Conservation (phyloP, 2,113 vertebrate species). For the Brienomyrus brachyistius region DNA sequence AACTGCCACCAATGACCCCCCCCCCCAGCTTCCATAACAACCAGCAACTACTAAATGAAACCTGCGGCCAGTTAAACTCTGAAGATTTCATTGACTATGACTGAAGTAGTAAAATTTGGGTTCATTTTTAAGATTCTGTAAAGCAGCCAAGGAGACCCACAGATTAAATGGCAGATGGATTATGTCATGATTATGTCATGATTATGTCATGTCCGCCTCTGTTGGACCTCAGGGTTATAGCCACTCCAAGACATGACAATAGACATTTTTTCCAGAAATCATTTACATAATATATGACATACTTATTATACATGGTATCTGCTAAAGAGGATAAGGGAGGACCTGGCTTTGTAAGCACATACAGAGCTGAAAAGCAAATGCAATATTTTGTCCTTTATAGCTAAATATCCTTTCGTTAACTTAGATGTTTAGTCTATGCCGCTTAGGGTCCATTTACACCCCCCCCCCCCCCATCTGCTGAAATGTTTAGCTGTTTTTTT, state of each 20-base stretch:
- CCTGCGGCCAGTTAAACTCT: conserved; percentile 27
- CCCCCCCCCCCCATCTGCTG: neutral
- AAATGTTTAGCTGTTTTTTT: neutral
- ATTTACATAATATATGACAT: neutral
- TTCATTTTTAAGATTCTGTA: neutral
- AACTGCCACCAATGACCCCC: neutral
- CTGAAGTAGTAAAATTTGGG: conserved; percentile 33
- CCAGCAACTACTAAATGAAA: conserved; percentile 31
- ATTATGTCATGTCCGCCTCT: conserved; percentile 9
- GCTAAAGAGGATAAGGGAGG: neutral
- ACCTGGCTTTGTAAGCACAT: neutral
- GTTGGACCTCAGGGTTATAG: conserved; percentile 21
- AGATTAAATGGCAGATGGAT: conserved; percentile 46
- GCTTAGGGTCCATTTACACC: neutral
- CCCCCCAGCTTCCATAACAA: conserved; percentile 2
- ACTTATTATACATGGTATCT: neutral
- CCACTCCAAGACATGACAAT: neutral
- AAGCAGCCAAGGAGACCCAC: conserved; percentile 21
- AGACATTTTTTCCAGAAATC: neutral
- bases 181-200: conserved; percentile 23
- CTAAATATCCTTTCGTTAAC: neutral
- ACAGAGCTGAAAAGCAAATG: neutral
- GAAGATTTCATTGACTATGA: conserved; percentile 45
- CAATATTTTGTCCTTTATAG: neutral
- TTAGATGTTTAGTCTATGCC: neutral